Evolutionary conservation across 1,140 invertebrate genomes (phyloP).

Genomic region (Lucilia cuprina): DNA sequence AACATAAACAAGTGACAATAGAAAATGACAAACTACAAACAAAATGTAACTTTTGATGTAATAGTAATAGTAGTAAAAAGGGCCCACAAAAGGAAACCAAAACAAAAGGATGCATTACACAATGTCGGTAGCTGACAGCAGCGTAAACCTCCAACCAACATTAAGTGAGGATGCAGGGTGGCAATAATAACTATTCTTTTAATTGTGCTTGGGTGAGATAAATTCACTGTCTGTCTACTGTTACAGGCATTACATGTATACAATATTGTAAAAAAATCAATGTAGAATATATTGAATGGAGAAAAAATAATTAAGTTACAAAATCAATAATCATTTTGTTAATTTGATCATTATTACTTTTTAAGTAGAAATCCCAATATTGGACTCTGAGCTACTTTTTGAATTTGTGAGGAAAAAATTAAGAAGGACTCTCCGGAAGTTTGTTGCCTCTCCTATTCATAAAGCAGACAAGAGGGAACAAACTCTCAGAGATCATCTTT

Average conservation of each 20-base stretch:
- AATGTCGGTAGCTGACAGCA: constrained; percentile 11
- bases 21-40: constrained; percentile 24
- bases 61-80: neutral
- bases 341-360: no score
- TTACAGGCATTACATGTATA: neutral
- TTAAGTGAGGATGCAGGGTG: neutral
- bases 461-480: no score
- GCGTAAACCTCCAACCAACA: neutral
- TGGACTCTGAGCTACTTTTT: no score
- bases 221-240: neutral
- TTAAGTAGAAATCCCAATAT: no score
- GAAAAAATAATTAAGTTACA: no score
- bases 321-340: no score
- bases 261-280: neutral
- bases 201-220: constrained; percentile 12
- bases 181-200: constrained; percentile 9
- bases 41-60: constrained; percentile 15
- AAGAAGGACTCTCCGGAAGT: no score
- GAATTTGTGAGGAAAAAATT: no score
- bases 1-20: constrained; percentile 25
- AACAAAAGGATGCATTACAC: constrained; percentile 30
- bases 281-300: no score
- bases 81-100: constrained; percentile 25
- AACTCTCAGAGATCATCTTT: no score
- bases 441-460: no score